Evolutionary conservation across 2,888 invertebrate genomes (phyloP).

Genomic region (Dendrolimus pini): DNA sequence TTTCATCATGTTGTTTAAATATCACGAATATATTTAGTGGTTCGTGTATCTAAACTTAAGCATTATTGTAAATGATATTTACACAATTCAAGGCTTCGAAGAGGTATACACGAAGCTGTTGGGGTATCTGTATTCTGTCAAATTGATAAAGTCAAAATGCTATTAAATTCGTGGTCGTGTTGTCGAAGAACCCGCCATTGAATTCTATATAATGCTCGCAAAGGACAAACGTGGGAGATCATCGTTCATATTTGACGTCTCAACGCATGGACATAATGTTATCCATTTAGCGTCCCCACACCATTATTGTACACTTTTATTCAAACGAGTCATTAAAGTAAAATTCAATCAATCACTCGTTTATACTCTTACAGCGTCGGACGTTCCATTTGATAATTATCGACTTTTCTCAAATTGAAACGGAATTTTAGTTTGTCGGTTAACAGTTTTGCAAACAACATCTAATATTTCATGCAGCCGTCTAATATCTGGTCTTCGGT

Average conservation of each 20-base stretch:
- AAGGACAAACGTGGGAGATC: slow-evolving; percentile 48
- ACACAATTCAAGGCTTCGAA: slow-evolving; percentile 26
- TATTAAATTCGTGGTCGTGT: slow-evolving; percentile 29
- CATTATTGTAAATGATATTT: slow-evolving; percentile 24
- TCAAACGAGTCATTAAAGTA: slow-evolving; percentile 49
- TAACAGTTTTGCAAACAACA: slow-evolving; percentile 57
- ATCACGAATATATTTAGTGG: slow-evolving; percentile 42
- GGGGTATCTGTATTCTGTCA: slow-evolving; percentile 19
- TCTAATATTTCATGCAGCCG: slow-evolving; percentile 24
- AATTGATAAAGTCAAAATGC: slow-evolving; percentile 28
- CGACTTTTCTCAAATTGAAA: slow-evolving; percentile 60
- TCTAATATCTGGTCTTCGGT: slow-evolving; percentile 35
- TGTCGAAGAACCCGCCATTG: slow-evolving; percentile 23
- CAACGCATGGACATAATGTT: slow-evolving; percentile 49
- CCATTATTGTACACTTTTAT: slow-evolving; percentile 47
- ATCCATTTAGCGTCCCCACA: slow-evolving; percentile 56
- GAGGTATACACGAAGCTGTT: slow-evolving; percentile 12
- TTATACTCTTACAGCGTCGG: slow-evolving; percentile 25
- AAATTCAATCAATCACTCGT: slow-evolving; percentile 52
- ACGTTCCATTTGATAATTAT: slow-evolving; percentile 39
- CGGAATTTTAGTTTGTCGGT: slow-evolving; percentile 37
- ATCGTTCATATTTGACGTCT: slow-evolving; percentile 63
- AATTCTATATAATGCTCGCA: slow-evolving; percentile 36
- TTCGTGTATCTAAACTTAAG: slow-evolving; percentile 28
- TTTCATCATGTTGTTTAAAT: slow-evolving; percentile 65